Evolutionary conservation across 1,140 invertebrate species (phyloP), one percentile per base, ranked within the genome.

Genomic region (Parasteatoda tepidariorum): DNA sequence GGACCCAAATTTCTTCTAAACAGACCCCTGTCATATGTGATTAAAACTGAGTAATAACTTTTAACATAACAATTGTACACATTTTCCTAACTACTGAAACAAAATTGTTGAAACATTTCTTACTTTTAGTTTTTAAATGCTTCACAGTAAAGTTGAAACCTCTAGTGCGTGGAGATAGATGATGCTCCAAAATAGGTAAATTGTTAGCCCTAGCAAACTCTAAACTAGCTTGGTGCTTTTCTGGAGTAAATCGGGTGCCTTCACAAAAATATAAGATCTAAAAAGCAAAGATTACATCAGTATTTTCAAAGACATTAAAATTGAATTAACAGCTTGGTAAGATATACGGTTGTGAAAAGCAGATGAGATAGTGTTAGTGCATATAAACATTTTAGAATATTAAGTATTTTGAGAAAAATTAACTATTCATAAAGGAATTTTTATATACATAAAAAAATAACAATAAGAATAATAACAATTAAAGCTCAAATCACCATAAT

Each of bases 181-280:
- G 96, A 88, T 98, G 93, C 86, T 97, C 96, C 33, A 98, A 90
- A 85, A 93, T 88, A 3, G 95, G 93, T 85, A 98, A 91, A 85
- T 95, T 95, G 85, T 95, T 95, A 86, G 96, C 93, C 86, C 92
- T 91, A 0, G 96, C 96, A 88, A 98, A 97, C 86, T 95, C 94
- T 86, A 96, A 90, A 85, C 96, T 97, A 0, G 93, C 94, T 89
- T 94, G 92, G 87, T 97, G 94, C 88, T 99, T 99, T 85, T 93
- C 92, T 71, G 92, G 89, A 0, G 96, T 98, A 86, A 97, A 98
- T 34, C 97, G 91, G 1, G 97, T 99, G 6, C 97, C 97, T 90
- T 99, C 97, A 7, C 96, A 94, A 87, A 96, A 98, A n/a, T 98
- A 88, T 41, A 98, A 88, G 83, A 98, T 89, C 95, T 96, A 90